phyloP scores from a whole-genome alignment of 2,113 vertebrate genomes.

The Pangasianodon hypophthalmus region DNA sequence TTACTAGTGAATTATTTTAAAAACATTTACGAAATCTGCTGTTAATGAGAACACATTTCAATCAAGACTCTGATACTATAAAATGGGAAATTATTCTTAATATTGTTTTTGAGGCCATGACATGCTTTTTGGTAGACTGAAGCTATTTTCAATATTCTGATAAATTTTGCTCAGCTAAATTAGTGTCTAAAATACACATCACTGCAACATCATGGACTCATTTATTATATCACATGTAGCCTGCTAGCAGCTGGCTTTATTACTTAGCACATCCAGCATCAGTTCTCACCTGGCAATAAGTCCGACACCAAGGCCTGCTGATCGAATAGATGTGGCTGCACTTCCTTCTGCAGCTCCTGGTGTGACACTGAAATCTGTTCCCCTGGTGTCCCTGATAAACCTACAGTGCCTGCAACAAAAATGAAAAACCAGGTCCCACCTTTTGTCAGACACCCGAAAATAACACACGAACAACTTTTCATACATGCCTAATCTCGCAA shows the following conservation, averaged over 20 bases:
- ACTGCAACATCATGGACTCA: neutral
- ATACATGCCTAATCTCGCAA: neutral
- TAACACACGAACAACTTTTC: neutral
- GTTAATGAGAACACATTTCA: conserved; percentile 11
- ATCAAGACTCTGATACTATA: neutral
- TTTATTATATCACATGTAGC: neutral
- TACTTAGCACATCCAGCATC: neutral
- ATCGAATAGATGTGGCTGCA: conserved; percentile 53
- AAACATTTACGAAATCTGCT: neutral
- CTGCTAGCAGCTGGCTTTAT: neutral
- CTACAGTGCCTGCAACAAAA: conserved; percentile 57
- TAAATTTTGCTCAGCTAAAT: neutral
- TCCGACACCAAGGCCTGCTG: conserved; percentile 62
- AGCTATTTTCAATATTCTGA: neutral
- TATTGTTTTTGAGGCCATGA: neutral
- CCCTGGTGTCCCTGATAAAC: conserved; percentile 58
- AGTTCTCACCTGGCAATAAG: conserved; percentile 64
- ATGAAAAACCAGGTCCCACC: conserved; percentile 27
- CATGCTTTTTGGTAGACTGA: neutral
- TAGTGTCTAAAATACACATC: neutral
- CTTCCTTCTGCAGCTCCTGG: conserved; percentile 65
- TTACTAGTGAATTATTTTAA: neutral
- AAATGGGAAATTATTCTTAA: neutral
- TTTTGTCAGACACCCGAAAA: neutral
- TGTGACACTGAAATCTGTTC: conserved; percentile 53